A percentile compares a stretch with the other conserved stretches of the same genome.
Evolutionary conservation across 2,113 vertebrate genomes (phyloP).

Genomic region (Candoia aspera): DNA sequence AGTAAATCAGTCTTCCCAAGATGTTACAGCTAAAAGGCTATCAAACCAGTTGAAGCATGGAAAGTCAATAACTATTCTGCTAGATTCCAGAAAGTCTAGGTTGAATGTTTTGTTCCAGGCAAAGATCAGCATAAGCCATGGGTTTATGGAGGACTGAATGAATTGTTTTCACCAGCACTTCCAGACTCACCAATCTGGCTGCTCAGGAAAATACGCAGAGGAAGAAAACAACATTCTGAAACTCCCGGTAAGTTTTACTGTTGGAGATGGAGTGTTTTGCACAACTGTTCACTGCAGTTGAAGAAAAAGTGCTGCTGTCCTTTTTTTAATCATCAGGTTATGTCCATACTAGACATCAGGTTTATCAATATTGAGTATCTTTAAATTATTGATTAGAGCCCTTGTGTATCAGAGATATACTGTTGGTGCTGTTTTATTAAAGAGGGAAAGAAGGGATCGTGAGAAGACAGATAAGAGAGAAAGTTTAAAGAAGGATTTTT

Average conservation of each 20-base stretch:
- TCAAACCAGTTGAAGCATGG: neutral
- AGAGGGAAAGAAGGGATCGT: neutral
- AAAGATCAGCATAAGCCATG: neutral
- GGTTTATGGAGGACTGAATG: neutral
- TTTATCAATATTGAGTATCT: constrained; percentile 28
- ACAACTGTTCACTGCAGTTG: neutral
- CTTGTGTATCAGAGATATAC: neutral
- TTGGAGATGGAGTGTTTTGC: neutral
- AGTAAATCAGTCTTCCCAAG: neutral
- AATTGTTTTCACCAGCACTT: neutral
- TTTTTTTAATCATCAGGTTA: neutral
- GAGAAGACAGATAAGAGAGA: neutral
- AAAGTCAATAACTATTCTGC: neutral
- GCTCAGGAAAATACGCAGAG: neutral
- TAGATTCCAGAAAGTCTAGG: neutral
- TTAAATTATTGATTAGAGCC: constrained; percentile 22
- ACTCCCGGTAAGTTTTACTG: neutral
- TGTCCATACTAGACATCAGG: neutral
- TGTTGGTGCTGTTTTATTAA: constrained; percentile 2
- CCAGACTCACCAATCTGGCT: neutral
- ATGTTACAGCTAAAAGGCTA: neutral
- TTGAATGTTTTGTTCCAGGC: neutral
- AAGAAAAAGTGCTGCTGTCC: neutral
- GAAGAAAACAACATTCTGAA: neutral
- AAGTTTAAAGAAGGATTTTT: neutral